phyloP scores from a whole-genome alignment of 2,888 invertebrate species.

The Sisyra nigra region DNA sequence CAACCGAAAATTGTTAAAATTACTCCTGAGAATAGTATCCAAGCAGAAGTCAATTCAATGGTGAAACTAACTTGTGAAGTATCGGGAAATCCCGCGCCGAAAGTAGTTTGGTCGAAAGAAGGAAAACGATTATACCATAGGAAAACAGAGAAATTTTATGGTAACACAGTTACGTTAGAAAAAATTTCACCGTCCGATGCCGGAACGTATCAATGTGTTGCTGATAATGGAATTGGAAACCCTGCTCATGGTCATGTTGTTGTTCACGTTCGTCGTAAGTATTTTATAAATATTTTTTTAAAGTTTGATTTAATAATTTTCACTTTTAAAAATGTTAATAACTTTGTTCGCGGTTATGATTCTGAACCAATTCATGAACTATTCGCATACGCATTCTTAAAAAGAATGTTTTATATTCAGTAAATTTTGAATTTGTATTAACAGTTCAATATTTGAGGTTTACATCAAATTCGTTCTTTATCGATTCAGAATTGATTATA shows the following conservation, averaged over 20 bases:
- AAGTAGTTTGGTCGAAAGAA: background rate
- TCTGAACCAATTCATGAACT: too few relatives aligned
- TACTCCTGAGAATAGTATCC: background rate
- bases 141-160: too few relatives aligned
- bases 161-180: too few relatives aligned
- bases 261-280: background rate
- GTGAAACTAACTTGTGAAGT: background rate
- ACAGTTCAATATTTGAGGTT: too few relatives aligned
- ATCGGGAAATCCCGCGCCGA: background rate
- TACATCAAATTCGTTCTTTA: too few relatives aligned
- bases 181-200: background rate
- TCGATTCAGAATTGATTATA: too few relatives aligned
- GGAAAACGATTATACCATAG: background rate
- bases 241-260: background rate
- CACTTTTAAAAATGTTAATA: too few relatives aligned
- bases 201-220: background rate
- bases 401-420: too few relatives aligned
- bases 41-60: background rate
- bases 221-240: background rate
- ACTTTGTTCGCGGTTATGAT: too few relatives aligned
- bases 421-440: too few relatives aligned
- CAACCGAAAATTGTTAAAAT: background rate
- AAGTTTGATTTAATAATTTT: background rate
- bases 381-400: too few relatives aligned
- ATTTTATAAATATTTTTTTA: background rate